Base-by-base conservation (phyloP, 2,888 invertebrate genomes). In the Platycheirus albimanus region DNA sequence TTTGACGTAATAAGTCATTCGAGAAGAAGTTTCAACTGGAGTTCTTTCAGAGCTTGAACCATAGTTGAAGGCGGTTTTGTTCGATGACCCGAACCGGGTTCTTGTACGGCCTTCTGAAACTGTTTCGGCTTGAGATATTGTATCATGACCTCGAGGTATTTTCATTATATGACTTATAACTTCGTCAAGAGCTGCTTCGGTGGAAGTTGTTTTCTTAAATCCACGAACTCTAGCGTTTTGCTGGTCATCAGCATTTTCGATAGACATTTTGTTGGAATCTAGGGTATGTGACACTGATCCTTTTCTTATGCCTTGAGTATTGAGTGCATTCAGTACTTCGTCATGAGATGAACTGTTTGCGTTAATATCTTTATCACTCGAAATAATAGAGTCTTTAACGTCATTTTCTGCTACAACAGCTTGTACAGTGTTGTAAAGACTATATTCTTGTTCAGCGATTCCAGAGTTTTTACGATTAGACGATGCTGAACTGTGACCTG, bases 1-100 rank as follows among this genome's bases (percentile, higher is more conserved):
- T 17, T 61, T 61, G n/a, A 61, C 45, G 10, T 61, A 61, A 61
- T 45, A 61, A 19, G 45, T 45, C 43, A 30, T 45, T 30, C 45
- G 30, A 2, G 43, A 41, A 11, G 15, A 19, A 0, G 43, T 30
- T 30, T 45, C 61, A 30, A 15, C 7, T 6, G 43, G 13, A 24
- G 56, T 3, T 10, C 43, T 30, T 8, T 43, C 43, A 28, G 41
- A 28, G 1, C 4, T 15, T 11, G 24, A 11, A n/a, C 5, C 24
- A 8, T 33, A 7, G 7, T 33, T 8, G 8, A 33, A 4, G 3
- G 24, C 3, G 5, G 24, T 4, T 36, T 10, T 10, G 36, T 36
- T 6, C 8, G 36, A 24, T 24, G 24, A 4, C 3, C 3, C 24
- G 5, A 24, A 24, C 24, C 24, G 24, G 24, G 24, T 30, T 30